Evolutionary conservation across 2,113 vertebrate species (phyloP).

Genomic region (Sula dactylatra): DNA sequence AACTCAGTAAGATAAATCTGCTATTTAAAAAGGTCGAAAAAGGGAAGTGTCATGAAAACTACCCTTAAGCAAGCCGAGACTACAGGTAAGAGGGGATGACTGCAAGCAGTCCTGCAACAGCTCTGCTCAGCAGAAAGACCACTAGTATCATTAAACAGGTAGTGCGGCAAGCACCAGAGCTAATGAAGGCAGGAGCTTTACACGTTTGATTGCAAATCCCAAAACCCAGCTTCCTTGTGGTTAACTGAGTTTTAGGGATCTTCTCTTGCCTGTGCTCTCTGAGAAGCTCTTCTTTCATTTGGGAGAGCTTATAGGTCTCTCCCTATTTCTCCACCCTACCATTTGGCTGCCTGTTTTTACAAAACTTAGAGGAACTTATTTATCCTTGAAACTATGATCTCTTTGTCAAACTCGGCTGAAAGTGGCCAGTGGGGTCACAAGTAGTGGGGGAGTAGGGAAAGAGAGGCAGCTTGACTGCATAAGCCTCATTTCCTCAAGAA

Average conservation of each 20-base stretch:
- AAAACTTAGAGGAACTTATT: not conserved
- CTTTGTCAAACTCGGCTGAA: conserved; percentile 8
- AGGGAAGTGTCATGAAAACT: not conserved
- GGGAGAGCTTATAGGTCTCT: not conserved
- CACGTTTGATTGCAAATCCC: not conserved
- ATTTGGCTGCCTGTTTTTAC: not conserved
- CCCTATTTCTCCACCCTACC: not conserved
- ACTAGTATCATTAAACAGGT: accelerated
- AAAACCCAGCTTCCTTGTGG: not conserved
- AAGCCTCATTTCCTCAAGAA: conserved; percentile 35
- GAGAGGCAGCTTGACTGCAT: not conserved
- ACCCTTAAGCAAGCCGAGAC: not conserved
- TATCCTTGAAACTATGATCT: not conserved
- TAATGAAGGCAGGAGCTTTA: not conserved
- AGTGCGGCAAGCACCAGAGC: accelerated
- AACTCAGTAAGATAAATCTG: not conserved
- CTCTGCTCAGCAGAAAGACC: not conserved
- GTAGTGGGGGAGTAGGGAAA: not conserved
- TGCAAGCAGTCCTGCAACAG: not conserved
- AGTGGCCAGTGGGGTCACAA: not conserved
- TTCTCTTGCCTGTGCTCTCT: not conserved
- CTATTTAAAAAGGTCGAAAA: not conserved
- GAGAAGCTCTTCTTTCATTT: not conserved
- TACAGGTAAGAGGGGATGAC: not conserved
- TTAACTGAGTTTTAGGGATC: not conserved